Conservation (phyloP, 1,140 invertebrate species). For the Listronotus bonariensis region DNA sequence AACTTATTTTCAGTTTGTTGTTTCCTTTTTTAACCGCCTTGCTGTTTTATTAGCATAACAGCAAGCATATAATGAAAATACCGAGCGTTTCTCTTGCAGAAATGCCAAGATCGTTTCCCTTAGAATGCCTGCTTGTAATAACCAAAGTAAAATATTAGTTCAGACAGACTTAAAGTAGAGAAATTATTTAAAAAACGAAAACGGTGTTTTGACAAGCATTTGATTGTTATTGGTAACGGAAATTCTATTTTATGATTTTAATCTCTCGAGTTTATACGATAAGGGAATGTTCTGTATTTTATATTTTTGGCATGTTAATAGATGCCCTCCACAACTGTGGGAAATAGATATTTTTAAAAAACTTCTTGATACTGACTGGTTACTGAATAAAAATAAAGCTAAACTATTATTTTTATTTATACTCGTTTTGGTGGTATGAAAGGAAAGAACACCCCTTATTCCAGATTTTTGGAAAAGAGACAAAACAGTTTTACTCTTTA, state of each 20-base stretch:
- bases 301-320: slow-evolving; percentile 1
- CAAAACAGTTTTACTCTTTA: too few species aligned
- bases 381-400: too few species aligned
- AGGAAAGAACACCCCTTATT: too few species aligned
- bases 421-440: too few species aligned
- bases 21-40: slow-evolving; percentile 18
- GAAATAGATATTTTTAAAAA: too few species aligned
- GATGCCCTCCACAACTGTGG: too few species aligned
- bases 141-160: slow-evolving; percentile 24
- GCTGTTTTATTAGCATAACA: slow-evolving; percentile 30
- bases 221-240: slow-evolving; percentile 28
- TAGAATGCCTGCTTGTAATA: slow-evolving; percentile 23
- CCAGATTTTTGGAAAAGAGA: too few species aligned
- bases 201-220: slow-evolving; percentile 19
- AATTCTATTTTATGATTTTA: slow-evolving; percentile 27
- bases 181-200: slow-evolving; percentile 21
- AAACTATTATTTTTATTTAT: too few species aligned
- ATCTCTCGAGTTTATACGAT: slow-evolving; percentile 10
- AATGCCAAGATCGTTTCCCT: slow-evolving; percentile 15
- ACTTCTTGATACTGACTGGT: too few species aligned
- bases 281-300: neutral
- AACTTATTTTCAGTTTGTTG: slow-evolving; percentile 14
- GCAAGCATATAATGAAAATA: slow-evolving; percentile 21
- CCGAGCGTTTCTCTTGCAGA: slow-evolving; percentile 22
- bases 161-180: slow-evolving; percentile 13